phyloP scores from a whole-genome alignment of 2,888 invertebrate genomes.

The Onchidella celtica region DNA sequence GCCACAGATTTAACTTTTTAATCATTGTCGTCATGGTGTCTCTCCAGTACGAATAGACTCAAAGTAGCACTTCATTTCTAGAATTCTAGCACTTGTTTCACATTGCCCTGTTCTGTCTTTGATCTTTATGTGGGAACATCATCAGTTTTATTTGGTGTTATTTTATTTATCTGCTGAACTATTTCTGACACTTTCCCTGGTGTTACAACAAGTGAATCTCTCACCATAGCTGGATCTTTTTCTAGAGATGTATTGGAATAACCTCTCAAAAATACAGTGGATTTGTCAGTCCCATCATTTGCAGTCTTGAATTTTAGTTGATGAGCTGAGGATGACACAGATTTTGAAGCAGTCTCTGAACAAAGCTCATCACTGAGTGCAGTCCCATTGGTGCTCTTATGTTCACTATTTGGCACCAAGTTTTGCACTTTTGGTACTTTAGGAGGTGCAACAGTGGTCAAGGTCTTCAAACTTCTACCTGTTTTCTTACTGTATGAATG shows the following conservation, averaged over 20 bases:
- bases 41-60: no score
- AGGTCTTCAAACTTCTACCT: slow-evolving; percentile 1
- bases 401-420: no score
- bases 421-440: slow-evolving; percentile 20
- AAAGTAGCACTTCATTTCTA: no score
- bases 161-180: slow-evolving; percentile 42
- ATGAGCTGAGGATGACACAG: background rate
- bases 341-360: background rate
- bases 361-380: background rate
- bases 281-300: background rate
- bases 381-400: background rate
- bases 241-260: background rate
- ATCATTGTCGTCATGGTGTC: no score
- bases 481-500: background rate
- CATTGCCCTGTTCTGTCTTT: no score
- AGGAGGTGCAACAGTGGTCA: slow-evolving; percentile 25
- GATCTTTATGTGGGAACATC: no score
- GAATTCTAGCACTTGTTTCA: no score
- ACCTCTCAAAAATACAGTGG: background rate
- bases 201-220: slow-evolving; percentile 9
- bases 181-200: slow-evolving; percentile 47
- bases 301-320: no score
- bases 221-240: background rate
- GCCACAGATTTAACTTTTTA: no score
- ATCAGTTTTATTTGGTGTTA: slow-evolving; percentile 19